Conservation (phyloP, 2,888 invertebrate species). For the Brachyptera risi region DNA sequence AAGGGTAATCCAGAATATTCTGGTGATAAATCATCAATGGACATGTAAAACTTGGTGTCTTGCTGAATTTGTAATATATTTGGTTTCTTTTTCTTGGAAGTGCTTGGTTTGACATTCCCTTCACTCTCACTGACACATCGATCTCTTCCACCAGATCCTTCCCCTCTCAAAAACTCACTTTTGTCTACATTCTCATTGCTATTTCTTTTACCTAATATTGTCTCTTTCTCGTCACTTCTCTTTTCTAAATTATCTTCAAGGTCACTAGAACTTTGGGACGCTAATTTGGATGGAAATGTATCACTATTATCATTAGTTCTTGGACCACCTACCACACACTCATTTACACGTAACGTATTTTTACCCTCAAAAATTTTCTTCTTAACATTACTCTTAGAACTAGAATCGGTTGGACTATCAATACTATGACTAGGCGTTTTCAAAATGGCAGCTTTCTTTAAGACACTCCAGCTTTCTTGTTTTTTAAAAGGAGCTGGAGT, state of each 20-base stretch:
- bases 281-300: not conserved
- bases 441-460: conserved; percentile 61
- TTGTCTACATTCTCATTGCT: not conserved
- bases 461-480: conserved; percentile 62
- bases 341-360: not conserved
- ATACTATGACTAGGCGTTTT: conserved; percentile 17
- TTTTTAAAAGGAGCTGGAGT: conserved; percentile 38
- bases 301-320: not conserved
- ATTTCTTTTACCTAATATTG: not conserved
- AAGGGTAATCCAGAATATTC: conserved; percentile 83
- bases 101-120: not conserved
- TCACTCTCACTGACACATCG: conserved; percentile 11
- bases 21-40: conserved; percentile 82
- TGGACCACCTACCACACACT: not conserved
- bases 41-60: conserved; percentile 64
- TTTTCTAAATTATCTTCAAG: not conserved
- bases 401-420: not conserved
- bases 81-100: conserved; percentile 26
- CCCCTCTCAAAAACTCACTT: no score
- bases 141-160: no score
- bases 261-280: not conserved
- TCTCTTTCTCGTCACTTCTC: not conserved
- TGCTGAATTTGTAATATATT: conserved; percentile 28
- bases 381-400: not conserved
- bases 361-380: not conserved